These are phyloP conservation scores for Leptinotarsa tumamoca DNA, from an alignment of 2,888 invertebrate species.

Conservation along the genomic window DNA sequence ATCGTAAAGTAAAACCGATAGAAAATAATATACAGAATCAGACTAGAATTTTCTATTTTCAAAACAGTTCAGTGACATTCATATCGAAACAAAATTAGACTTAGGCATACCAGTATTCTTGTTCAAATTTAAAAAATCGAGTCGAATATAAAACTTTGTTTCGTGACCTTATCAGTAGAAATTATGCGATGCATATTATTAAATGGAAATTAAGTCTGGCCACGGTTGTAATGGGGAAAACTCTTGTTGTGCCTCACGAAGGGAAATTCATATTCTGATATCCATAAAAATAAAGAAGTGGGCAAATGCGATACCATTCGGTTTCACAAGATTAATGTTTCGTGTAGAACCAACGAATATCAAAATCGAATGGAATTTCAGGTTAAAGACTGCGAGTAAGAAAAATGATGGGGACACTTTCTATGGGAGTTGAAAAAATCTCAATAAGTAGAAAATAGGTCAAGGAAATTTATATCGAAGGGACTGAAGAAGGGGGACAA, in stretches of 20 bases:
- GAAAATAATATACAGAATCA: too few relatives aligned
- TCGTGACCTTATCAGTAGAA: slow-evolving; percentile 5
- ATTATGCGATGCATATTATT: background rate
- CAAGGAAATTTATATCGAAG: too few relatives aligned
- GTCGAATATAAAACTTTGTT: background rate
- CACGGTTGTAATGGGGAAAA: background rate
- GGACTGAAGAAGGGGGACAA: too few relatives aligned
- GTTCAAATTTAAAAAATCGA: background rate
- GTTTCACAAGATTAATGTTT: background rate
- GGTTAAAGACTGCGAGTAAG: background rate
- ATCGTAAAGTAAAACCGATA: too few relatives aligned
- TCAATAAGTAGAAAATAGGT: too few relatives aligned
- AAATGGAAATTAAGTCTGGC: background rate
- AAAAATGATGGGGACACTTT: background rate
- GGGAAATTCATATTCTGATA: background rate
- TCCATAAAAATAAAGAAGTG: background rate
- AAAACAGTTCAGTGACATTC: too few relatives aligned
- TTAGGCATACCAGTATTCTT: too few relatives aligned
- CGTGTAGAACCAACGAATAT: background rate
- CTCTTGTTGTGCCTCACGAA: background rate
- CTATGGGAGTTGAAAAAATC: too few relatives aligned
- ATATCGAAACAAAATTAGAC: background rate
- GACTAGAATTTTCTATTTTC: too few relatives aligned
- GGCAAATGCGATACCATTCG: background rate
- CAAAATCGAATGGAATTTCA: background rate